phyloP scores from a whole-genome alignment of 2,797 vertebrate species.

The Acanthurus leucopareius region DNA sequence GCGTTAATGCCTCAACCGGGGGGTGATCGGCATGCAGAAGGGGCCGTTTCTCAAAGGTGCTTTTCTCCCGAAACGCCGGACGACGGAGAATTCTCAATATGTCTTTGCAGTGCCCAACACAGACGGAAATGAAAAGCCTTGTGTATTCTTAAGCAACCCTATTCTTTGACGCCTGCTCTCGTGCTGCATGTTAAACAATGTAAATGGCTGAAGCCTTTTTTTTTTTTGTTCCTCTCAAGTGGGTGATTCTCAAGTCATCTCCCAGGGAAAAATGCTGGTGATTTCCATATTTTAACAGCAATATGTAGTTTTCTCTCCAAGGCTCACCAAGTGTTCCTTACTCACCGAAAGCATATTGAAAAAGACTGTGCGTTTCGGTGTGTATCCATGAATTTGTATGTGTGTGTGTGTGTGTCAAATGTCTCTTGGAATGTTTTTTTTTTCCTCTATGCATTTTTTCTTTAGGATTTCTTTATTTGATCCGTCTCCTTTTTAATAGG shows the following conservation, averaged over 20 bases:
- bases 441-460: not conserved
- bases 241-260: conserved; percentile 73
- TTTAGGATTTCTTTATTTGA: conserved; percentile 20
- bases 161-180: conserved; percentile 44
- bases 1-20: conserved; percentile 29
- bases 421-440: conserved; percentile 21
- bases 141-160: conserved; percentile 44
- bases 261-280: conserved; percentile 56
- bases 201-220: conserved; percentile 57
- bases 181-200: conserved; percentile 75
- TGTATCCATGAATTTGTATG: conserved; percentile 17
- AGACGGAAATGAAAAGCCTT: conserved; percentile 54
- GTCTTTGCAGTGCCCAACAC: conserved; percentile 42
- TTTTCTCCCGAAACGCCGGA: conserved; percentile 45
- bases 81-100: conserved; percentile 45
- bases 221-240: conserved; percentile 36
- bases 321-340: conserved; percentile 60
- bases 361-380: conserved; percentile 40
- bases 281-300: conserved; percentile 82
- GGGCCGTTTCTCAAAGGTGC: conserved; percentile 32
- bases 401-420: not conserved
- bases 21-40: conserved; percentile 63
- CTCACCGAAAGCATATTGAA: conserved; percentile 61
- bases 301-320: conserved; percentile 73
- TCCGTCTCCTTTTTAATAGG: conserved; percentile 60